These are phyloP conservation scores for Catharus minimus DNA, from an alignment of 2,113 vertebrate genomes.

Conservation along the genomic window DNA sequence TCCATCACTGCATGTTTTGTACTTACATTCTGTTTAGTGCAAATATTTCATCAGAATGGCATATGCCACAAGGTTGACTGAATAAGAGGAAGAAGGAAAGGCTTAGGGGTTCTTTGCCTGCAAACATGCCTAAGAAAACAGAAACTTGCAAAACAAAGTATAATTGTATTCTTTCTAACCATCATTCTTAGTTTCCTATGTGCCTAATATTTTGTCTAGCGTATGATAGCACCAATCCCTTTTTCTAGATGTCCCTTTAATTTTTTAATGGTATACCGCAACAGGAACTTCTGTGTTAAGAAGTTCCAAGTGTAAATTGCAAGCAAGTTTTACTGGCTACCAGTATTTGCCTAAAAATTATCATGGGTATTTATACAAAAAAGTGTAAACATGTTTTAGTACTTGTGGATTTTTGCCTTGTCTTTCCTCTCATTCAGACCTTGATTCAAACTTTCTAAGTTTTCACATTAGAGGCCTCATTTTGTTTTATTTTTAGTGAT, in stretches of 20 bases:
- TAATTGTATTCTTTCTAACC: not conserved
- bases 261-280: not conserved
- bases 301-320: not conserved
- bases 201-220: not conserved
- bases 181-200: not conserved
- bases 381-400: not conserved
- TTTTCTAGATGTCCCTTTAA: not conserved
- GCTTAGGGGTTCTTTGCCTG: not conserved
- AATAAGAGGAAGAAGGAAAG: not conserved
- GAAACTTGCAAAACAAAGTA: not conserved
- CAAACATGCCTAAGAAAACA: not conserved
- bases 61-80: not conserved
- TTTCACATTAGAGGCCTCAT: not conserved
- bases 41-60: constrained; percentile 5
- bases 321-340: not conserved
- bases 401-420: not conserved
- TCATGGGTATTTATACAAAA: not conserved
- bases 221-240: not conserved
- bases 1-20: not conserved
- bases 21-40: not conserved
- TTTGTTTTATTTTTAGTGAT: not conserved
- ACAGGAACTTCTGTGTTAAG: not conserved
- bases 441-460: not conserved
- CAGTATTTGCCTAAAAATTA: not conserved
- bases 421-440: not conserved